phyloP scores from a whole-genome alignment of 2,888 invertebrate species.

The Epiblema foenella region DNA sequence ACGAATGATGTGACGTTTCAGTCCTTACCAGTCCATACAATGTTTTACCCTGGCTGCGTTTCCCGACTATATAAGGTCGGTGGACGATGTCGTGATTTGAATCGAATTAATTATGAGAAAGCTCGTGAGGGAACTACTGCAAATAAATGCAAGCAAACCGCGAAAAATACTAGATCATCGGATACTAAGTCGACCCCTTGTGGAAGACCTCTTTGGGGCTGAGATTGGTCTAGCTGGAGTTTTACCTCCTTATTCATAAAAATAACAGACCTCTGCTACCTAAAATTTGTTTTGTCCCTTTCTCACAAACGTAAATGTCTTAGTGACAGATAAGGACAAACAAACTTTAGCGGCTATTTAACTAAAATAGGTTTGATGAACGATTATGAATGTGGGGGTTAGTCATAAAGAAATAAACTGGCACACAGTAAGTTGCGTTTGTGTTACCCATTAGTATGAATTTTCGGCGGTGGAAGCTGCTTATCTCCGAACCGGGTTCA shows the following conservation, averaged over 20 bases:
- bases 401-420: neutral
- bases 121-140: slow-evolving; percentile 69
- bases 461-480: slow-evolving; percentile 66
- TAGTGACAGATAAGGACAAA: too few species aligned
- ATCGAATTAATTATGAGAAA: slow-evolving; percentile 80
- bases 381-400: too few species aligned
- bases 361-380: too few species aligned
- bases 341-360: too few species aligned
- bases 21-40: neutral
- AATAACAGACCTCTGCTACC: too few species aligned
- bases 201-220: neutral
- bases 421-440: slow-evolving; percentile 3
- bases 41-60: slow-evolving; percentile 45
- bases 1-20: neutral
- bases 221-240: neutral
- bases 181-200: slow-evolving; percentile 47
- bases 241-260: too few species aligned
- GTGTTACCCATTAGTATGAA: neutral
- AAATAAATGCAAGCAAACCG: slow-evolving; percentile 72
- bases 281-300: too few species aligned
- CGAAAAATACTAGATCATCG: slow-evolving; percentile 70
- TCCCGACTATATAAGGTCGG: slow-evolving; percentile 69
- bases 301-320: too few species aligned
- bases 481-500: slow-evolving; percentile 77
- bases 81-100: slow-evolving; percentile 80